Base-by-base conservation (phyloP, 2,888 invertebrate species). In the Diarsia dahlii region DNA sequence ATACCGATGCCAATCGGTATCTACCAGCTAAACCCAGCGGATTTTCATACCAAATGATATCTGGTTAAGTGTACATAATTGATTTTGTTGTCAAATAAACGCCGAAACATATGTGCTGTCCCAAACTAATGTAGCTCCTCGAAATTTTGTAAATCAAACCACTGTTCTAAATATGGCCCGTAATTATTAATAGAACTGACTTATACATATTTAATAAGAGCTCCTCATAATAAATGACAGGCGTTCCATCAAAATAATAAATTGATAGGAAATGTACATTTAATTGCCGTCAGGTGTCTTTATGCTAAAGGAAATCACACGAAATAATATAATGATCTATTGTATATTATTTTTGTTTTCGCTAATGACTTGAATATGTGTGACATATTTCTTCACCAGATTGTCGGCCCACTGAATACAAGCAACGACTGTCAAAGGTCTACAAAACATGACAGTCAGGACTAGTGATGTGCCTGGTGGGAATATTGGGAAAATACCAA, bases 261-360 rank as follows among this genome's bases (percentile, higher is more conserved):
- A 20, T 50, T n/a, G 39, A 39, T 15, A 15, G 39, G 20, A 20
- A 15, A 23, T 23, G 8, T 15, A 12, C 0, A 71, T 71, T 71
- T 71, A 34, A 73, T 72, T 9, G 54, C 71, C 70, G 20, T 23
- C 28, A 28, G 8, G 20, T 8, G 15, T 54, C 39, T 68, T 2
- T 23, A 13, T 12, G 13, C 69, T 45, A 18, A 12, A 18, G 12
- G 45, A 45, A 45, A n/a, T 45, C 13, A 63, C n/a, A 63, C n/a
- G n/a, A 62, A 63, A 63, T 39, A 39, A n/a, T 23, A 13, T 23
- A n/a, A 23, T 56, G 10, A 56, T 56, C 6, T 13, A 54, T 54
- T 10, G 9, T 54, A n/a, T 12, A 20, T 62, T 13, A 2, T 10
- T 60, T 34, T 20, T 20, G 6, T 13, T 62, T 39, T 62, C 62